phyloP scores from a whole-genome alignment of 53 echinoderm and acorn worm species.

The Echinarachnius parma region DNA sequence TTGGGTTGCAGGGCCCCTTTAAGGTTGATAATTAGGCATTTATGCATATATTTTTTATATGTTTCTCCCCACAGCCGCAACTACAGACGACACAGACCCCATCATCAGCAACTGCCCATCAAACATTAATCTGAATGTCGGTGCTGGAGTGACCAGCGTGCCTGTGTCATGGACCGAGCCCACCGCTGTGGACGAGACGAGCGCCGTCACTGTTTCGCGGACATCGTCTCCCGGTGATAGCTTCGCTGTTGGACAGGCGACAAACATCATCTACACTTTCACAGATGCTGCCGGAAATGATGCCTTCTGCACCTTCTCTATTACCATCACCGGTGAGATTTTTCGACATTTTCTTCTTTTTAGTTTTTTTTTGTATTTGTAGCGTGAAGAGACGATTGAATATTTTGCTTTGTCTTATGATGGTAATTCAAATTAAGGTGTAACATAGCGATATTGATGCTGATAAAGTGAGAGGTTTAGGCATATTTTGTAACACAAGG shows the following conservation, averaged over 20 bases:
- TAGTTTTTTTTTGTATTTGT: not conserved
- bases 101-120: conserved; percentile 11
- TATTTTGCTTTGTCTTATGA: not conserved
- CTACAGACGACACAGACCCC: conserved; percentile 16
- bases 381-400: not conserved
- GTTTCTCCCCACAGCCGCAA: not conserved
- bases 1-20: no score
- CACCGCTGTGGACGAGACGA: conserved; percentile 12
- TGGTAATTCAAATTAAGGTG: not conserved
- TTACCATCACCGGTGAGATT: not conserved
- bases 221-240: conserved; percentile 42
- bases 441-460: no score
- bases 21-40: no score
- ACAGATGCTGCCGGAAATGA: not conserved
- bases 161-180: conserved; percentile 15
- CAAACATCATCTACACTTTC: not conserved
- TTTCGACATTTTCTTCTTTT: not conserved
- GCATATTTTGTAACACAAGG: no score
- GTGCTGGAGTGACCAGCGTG: conserved; percentile 1
- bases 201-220: conserved; percentile 31
- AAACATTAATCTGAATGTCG: not conserved
- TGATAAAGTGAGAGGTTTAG: no score
- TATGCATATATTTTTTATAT: not conserved
- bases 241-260: conserved; percentile 52
- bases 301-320: not conserved